Evolutionary conservation across 2,888 invertebrate genomes (phyloP), one percentile per base, ranked within the genome.

Genomic region (Malthinus flaveolus): DNA sequence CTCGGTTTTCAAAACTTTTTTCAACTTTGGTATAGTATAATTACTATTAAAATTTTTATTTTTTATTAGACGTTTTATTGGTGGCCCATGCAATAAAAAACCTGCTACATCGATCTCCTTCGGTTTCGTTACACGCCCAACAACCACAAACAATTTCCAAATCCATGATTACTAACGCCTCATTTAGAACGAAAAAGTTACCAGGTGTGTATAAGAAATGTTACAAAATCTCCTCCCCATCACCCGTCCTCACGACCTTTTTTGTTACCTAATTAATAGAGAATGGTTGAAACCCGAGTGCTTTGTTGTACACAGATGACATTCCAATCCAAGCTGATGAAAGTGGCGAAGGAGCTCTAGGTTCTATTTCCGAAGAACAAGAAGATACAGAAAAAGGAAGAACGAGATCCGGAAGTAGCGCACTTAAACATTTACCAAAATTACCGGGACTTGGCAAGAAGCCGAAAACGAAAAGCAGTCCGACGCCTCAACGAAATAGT

Each of bases 101-200:
- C 80, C 91, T 95, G 5, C 80, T 95, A 64, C 87, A 90, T 58
- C 72, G 75, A 56, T 75, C 77, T 3, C 74, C 77, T 7, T 66
- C 75, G 7, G 70, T 74, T 39, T 67, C 74, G 15, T 67, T 74
- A 52, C 71, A 75, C 5, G 68, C 76, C 8, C 70, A 74, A 51
- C 72, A 74, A 9, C 73, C 75, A 5, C 77, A 74, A n/a, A 87
- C 88, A 2, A 87, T 93, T 70, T 90, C 91, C 0, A 96, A 96
- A 79, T 92, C 95, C 7, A 95, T 97, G 90, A 96, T 98, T 66
- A 98, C 97, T 32, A 98, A 97, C 80, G 97, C 98, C 65, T 97
- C 97, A 67, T 97, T 98, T 82, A 88, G 96, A 66, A 95, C 97
- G 65, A 96, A 95, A 81, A 97, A 97, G 79, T 84, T 98, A 72